A percentile compares a stretch with the other conserved stretches of the same genome.
These are phyloP conservation scores for Tolmerus cingulatus DNA, from an alignment of 2,888 invertebrate genomes.

Conservation along the genomic window DNA sequence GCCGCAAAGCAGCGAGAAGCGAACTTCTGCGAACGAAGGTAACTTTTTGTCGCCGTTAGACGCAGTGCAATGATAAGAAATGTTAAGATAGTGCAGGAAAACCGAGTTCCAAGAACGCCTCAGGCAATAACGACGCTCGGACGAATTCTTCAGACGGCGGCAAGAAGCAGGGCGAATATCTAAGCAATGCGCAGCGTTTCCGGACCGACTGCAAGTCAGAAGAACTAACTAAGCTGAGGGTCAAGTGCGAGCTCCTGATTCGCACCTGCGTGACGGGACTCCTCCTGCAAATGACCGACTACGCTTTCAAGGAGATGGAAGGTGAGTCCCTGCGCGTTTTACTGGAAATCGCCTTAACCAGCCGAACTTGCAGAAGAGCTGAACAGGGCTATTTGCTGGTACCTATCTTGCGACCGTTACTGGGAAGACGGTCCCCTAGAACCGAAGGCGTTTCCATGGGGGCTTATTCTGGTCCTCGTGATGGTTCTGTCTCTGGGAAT, in stretches of 20 bases:
- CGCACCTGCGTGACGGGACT: conserved; percentile 85
- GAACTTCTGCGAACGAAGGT: background rate
- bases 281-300: conserved; percentile 78
- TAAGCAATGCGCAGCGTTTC: conserved; percentile 68
- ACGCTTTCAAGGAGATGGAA: conserved; percentile 87
- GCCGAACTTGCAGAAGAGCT: conserved; percentile 73
- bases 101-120: conserved; percentile 67
- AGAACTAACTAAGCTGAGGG: conserved; percentile 76
- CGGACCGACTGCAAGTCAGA: conserved; percentile 84
- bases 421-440: conserved; percentile 86
- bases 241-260: conserved; percentile 77
- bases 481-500: conserved; percentile 83
- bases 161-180: conserved; percentile 3
- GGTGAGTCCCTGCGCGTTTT: conserved; percentile 65
- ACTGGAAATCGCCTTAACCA: background rate
- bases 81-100: conserved; percentile 15
- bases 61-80: background rate
- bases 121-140: background rate
- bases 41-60: background rate
- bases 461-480: conserved; percentile 76
- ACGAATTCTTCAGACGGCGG: background rate
- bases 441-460: conserved; percentile 83
- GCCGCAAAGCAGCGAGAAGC: background rate
- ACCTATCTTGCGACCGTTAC: conserved; percentile 89
- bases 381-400: conserved; percentile 90